Evolutionary conservation across 2,888 invertebrate species (phyloP).

Genomic region (Cosmorhoe ocellata): DNA sequence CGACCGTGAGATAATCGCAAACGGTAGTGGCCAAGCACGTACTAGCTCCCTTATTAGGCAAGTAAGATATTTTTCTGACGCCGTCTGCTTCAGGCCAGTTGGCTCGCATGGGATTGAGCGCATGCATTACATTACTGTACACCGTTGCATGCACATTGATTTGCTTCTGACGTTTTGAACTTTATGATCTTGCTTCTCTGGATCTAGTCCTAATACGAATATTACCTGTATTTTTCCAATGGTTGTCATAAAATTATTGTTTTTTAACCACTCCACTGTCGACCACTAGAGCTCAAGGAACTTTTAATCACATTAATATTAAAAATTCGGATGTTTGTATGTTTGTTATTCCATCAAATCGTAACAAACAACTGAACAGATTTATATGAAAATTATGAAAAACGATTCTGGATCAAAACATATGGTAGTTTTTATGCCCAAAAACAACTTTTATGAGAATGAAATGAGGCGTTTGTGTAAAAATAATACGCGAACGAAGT

Average conservation of each 20-base stretch:
- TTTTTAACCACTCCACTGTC: background rate
- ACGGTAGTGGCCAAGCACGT: constrained; percentile 75
- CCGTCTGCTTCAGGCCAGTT: constrained; percentile 42
- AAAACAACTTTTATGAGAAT: too few species aligned
- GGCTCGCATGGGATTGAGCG: constrained; percentile 55
- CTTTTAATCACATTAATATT: too few species aligned
- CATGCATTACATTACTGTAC: constrained; percentile 53
- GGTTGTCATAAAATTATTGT: background rate
- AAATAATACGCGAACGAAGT: too few species aligned
- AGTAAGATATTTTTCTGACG: constrained; percentile 60
- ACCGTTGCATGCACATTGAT: constrained; percentile 37
- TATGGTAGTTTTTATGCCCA: too few species aligned
- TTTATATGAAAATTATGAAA: too few species aligned
- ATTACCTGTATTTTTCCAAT: background rate
- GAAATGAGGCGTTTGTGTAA: too few species aligned
- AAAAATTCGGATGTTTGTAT: too few species aligned
- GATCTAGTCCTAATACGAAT: background rate
- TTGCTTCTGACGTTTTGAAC: constrained; percentile 8
- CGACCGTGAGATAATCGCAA: constrained; percentile 78
- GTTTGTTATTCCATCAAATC: too few species aligned
- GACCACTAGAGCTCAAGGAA: background rate
- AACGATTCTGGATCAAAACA: too few species aligned
- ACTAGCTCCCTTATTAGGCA: constrained; percentile 71
- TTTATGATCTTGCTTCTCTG: constrained; percentile 3
- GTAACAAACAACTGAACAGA: too few species aligned